phyloP scores from a whole-genome alignment of 2,888 invertebrate genomes.

The Malachius bipustulatus region DNA sequence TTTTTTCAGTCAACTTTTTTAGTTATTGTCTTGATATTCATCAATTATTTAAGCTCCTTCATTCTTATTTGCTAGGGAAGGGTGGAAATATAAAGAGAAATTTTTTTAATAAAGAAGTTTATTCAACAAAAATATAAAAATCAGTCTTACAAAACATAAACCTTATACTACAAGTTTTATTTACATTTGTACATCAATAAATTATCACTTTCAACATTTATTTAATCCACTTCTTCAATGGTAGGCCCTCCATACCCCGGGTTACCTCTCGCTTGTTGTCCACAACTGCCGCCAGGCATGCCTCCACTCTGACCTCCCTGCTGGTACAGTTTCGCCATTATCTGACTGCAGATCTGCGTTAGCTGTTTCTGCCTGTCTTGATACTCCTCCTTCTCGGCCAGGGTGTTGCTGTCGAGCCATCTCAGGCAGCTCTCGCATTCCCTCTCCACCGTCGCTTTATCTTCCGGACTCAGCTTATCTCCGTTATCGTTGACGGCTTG shows the following conservation, averaged over 20 bases:
- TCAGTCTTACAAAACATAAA: no score
- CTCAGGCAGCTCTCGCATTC: slow-evolving; percentile 46
- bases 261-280: slow-evolving; percentile 20
- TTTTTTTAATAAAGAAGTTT: no score
- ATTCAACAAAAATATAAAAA: no score
- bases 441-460: slow-evolving; percentile 45
- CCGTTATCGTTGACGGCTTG: slow-evolving; percentile 53
- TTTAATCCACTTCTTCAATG: slow-evolving; percentile 21
- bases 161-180: no score
- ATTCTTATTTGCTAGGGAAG: no score
- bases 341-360: slow-evolving; percentile 37
- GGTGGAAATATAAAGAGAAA: no score
- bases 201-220: neutral
- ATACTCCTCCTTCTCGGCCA: slow-evolving; percentile 56
- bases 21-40: no score
- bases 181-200: no score
- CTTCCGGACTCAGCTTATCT: slow-evolving; percentile 48
- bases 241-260: slow-evolving; percentile 16
- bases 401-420: slow-evolving; percentile 56
- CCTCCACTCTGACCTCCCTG: slow-evolving; percentile 23
- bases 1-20: no score
- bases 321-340: slow-evolving; percentile 48
- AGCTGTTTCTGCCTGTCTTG: slow-evolving; percentile 47
- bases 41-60: no score
- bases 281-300: slow-evolving; percentile 24